phyloP scores from a whole-genome alignment of 2,113 vertebrate genomes.

The Prolemur simus region DNA sequence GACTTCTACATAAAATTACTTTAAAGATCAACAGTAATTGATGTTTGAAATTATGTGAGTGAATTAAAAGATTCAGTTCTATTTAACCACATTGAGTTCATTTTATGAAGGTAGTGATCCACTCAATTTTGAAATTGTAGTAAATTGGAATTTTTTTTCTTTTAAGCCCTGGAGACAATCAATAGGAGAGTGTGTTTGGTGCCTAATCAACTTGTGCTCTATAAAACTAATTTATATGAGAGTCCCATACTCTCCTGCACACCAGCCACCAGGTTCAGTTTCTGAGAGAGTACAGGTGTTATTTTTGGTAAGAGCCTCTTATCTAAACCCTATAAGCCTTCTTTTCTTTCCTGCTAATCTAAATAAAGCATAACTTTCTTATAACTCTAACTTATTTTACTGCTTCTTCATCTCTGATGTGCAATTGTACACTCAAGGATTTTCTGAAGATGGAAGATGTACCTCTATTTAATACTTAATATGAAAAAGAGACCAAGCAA shows the following conservation, averaged over 20 bases:
- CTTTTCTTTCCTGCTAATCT: background rate
- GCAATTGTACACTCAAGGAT: background rate
- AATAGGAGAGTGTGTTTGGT: background rate
- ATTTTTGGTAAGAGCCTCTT: background rate
- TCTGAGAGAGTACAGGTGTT: background rate
- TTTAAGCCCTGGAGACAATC: background rate
- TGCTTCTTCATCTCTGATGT: background rate
- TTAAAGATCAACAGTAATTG: background rate
- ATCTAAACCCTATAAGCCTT: background rate
- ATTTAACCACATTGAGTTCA: background rate
- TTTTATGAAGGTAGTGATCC: background rate
- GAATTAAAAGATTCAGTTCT: background rate
- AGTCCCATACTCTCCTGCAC: rapidly evolving
- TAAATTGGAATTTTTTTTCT: background rate
- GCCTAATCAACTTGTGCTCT: background rate
- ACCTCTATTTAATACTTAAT: background rate
- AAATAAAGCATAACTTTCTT: background rate
- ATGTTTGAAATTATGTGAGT: background rate
- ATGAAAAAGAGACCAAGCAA: background rate
- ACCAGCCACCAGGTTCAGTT: background rate
- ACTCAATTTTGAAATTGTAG: background rate
- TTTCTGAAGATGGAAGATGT: background rate
- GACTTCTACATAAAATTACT: background rate
- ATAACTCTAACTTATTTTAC: background rate
- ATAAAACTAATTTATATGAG: background rate